A percentile compares a stretch with the other conserved stretches of the same genome.
These are phyloP conservation scores for Sitta europaea DNA, from an alignment of 2,113 vertebrate species.

Conservation along the genomic window DNA sequence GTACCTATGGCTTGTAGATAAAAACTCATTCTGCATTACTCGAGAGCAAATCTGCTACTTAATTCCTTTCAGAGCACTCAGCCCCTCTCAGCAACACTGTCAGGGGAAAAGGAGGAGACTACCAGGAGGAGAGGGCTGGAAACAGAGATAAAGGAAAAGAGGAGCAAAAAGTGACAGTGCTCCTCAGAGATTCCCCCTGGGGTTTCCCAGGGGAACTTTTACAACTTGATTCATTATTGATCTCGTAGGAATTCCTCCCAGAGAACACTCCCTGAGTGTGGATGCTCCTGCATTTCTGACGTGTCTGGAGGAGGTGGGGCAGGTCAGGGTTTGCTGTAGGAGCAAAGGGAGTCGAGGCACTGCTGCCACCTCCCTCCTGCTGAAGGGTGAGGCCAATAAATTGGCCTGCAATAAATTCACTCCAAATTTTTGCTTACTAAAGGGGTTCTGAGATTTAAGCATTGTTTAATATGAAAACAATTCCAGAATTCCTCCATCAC, in stretches of 20 bases:
- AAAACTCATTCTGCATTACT: not conserved
- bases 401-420: not conserved
- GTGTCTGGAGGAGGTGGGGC: not conserved
- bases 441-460: not conserved
- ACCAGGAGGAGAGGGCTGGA: not conserved
- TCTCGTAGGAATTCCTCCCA: not conserved
- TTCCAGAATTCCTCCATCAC: constrained; percentile 30
- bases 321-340: not conserved
- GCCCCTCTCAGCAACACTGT: not conserved
- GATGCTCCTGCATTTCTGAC: not conserved
- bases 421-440: not conserved
- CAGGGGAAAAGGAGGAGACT: not conserved
- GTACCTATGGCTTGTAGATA: constrained; percentile 17
- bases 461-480: constrained; percentile 42
- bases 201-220: not conserved
- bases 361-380: not conserved
- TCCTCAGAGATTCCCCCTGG: not conserved
- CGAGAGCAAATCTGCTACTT: not conserved
- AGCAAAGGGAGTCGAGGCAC: not conserved
- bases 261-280: not conserved
- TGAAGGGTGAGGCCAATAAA: not conserved
- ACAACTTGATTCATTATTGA: not conserved
- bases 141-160: not conserved
- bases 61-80: not conserved
- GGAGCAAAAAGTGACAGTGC: not conserved